phyloP scores from a whole-genome alignment of 1,140 invertebrate species.

The Lepidurus arcticus region DNA sequence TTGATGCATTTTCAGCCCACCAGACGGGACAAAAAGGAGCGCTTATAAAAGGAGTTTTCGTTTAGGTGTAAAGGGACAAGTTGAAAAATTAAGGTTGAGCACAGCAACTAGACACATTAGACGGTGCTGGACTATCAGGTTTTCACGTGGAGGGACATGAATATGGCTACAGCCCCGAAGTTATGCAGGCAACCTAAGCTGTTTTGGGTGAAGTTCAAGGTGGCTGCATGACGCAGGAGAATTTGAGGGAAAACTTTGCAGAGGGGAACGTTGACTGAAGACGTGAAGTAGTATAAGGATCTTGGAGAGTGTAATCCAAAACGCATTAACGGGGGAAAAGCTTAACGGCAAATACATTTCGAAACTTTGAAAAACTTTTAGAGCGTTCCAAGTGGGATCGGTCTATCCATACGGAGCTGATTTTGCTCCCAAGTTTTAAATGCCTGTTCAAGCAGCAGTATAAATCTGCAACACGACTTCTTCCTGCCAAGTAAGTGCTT shows the following conservation, averaged over 20 bases:
- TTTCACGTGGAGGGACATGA: slow-evolving; percentile 5
- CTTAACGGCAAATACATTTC: too few species aligned
- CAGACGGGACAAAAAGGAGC: background rate
- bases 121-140: background rate
- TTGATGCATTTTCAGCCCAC: background rate
- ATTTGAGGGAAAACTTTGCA: background rate
- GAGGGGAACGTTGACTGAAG: background rate
- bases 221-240: slow-evolving; percentile 1
- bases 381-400: too few species aligned
- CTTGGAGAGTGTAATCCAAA: background rate
- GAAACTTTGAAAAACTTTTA: too few species aligned
- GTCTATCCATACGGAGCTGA: too few species aligned
- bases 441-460: too few species aligned
- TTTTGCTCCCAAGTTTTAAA: too few species aligned
- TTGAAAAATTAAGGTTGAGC: too few species aligned
- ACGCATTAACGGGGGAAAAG: background rate
- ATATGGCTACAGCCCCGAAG: background rate
- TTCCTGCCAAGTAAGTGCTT: background rate
- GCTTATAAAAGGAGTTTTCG: too few species aligned
- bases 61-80: too few species aligned
- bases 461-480: too few species aligned
- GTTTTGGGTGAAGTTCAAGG: slow-evolving; percentile 14
- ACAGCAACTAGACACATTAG: background rate
- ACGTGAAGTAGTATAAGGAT: background rate
- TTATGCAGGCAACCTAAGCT: background rate